Evolutionary conservation across 2,797 vertebrate genomes (phyloP).

Genomic region (Mus caroli): DNA sequence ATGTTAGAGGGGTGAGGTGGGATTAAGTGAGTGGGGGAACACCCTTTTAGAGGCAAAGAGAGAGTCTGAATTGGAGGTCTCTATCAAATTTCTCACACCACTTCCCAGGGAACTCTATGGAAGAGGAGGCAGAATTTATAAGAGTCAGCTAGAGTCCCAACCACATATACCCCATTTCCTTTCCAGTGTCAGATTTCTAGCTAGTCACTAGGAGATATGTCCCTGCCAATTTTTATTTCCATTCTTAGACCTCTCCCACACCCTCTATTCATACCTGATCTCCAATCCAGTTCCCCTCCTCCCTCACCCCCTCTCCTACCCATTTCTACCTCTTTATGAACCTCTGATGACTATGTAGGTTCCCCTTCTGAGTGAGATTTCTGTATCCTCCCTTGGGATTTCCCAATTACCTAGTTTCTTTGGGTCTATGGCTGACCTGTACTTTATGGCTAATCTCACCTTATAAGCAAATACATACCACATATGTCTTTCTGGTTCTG

Average conservation of each 20-base stretch:
- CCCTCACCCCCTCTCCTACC: not conserved
- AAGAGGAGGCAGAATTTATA: not conserved
- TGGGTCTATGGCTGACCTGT: too few species aligned
- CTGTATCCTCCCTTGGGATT: not conserved
- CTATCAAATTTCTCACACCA: not conserved
- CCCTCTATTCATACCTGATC: not conserved
- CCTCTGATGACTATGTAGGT: not conserved
- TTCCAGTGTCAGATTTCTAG: not conserved
- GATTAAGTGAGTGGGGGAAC: not conserved
- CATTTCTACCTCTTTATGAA: not conserved
- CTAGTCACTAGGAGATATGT: not conserved
- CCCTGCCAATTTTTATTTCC: not conserved
- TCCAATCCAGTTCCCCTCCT: not conserved
- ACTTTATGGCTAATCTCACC: too few species aligned
- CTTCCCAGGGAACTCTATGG: not conserved
- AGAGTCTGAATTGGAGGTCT: not conserved
- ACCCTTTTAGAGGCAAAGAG: not conserved
- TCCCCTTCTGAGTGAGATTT: not conserved
- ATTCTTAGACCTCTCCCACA: not conserved
- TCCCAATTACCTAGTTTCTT: not conserved
- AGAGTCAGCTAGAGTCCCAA: not conserved
- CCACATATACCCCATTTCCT: not conserved
- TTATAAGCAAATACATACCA: too few species aligned
- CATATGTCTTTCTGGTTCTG: too few species aligned
- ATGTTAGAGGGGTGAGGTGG: not conserved